Conservation (phyloP, 2,113 vertebrate genomes). For the Channa maculata region DNA sequence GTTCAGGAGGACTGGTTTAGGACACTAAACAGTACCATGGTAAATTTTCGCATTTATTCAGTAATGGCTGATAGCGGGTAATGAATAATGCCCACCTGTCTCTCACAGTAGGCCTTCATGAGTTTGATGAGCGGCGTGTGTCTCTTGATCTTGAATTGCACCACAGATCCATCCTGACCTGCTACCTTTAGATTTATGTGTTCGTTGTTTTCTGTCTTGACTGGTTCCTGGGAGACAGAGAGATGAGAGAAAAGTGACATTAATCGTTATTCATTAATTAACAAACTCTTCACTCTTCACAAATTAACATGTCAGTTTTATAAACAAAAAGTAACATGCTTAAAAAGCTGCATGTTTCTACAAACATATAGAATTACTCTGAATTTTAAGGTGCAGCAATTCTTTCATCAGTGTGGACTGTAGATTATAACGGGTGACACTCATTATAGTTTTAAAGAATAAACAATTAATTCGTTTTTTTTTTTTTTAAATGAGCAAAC, state of each 20-base stretch:
- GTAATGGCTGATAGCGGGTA: no score
- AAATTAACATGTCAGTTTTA: neutral
- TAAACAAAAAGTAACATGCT: neutral
- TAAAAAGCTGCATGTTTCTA: neutral
- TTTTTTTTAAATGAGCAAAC: no score
- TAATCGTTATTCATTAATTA: neutral
- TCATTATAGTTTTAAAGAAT: neutral
- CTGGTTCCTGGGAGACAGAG: conserved; percentile 84
- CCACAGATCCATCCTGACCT: conserved; percentile 98
- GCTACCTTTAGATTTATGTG: conserved; percentile 99
- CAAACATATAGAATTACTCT: neutral
- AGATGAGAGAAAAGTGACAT: conserved; percentile 5
- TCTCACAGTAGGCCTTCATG: conserved; percentile 99
- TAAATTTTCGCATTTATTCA: no score
- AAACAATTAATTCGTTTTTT: no score
- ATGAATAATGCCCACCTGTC: conserved; percentile 85
- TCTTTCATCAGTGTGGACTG: neutral
- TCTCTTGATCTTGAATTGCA: conserved; percentile 99
- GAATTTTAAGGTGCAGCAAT: neutral
- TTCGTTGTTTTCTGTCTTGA: conserved; percentile 99
- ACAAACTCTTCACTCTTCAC: neutral
- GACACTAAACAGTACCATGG: neutral
- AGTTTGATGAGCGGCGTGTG: conserved; percentile 99
- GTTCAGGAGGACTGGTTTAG: neutral
- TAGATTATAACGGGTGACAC: neutral